These are phyloP conservation scores for Plecturocebus donacophilus DNA, from an alignment of 2,113 vertebrate species.

Conservation along the genomic window DNA sequence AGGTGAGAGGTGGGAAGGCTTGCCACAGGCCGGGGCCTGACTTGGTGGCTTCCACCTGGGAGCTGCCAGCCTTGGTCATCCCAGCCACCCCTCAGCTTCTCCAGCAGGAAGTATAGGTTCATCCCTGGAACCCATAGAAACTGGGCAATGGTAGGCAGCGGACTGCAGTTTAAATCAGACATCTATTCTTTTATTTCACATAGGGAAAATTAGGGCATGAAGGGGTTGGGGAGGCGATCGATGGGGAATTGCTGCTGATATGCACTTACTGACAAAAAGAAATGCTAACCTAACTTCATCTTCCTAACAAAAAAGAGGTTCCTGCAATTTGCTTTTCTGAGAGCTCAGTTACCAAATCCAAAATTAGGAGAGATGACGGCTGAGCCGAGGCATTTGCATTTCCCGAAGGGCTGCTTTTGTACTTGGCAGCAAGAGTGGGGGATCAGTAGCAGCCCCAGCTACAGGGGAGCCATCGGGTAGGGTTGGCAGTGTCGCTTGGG, in stretches of 20 bases:
- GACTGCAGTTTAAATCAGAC: neutral
- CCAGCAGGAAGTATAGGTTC: neutral
- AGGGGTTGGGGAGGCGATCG: neutral
- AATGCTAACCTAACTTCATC: neutral
- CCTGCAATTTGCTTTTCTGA: neutral
- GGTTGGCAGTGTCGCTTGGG: neutral
- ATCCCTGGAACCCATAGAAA: neutral
- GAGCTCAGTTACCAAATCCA: slow-evolving; percentile 40
- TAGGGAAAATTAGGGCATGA: neutral
- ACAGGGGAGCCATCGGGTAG: neutral
- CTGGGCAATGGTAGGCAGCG: neutral
- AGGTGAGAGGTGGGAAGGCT: neutral
- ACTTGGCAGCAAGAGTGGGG: neutral
- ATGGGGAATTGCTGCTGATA: neutral
- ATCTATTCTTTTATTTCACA: neutral
- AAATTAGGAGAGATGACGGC: neutral
- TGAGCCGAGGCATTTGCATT: neutral
- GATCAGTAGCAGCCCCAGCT: neutral
- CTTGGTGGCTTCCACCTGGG: neutral
- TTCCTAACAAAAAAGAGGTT: neutral
- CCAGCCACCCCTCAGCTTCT: neutral
- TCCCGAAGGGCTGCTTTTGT: neutral
- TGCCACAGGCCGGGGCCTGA: neutral
- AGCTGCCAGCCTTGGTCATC: neutral
- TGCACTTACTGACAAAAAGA: neutral